phyloP scores from a whole-genome alignment of 2,113 vertebrate genomes.

The Ifrita kowaldi region DNA sequence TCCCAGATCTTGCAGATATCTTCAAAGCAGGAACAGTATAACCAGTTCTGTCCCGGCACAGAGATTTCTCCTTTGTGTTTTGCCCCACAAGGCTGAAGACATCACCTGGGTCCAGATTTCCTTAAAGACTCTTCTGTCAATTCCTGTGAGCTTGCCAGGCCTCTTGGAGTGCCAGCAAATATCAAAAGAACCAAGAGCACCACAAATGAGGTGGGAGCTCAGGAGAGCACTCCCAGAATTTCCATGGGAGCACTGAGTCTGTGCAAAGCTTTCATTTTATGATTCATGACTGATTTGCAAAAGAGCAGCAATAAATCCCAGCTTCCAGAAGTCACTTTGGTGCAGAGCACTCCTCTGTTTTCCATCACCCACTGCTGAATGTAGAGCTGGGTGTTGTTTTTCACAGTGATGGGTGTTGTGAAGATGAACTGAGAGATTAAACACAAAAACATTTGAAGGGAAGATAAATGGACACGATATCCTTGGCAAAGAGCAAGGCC shows the following conservation, averaged over 20 bases:
- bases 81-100: not conserved
- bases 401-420: not conserved
- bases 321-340: not conserved
- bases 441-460: not conserved
- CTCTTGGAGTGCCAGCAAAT: not conserved
- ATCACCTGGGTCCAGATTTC: not conserved
- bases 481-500: not conserved
- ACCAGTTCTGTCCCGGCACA: not conserved
- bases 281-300: not conserved
- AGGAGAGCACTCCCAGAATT: not conserved
- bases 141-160: not conserved
- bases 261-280: not conserved
- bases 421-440: not conserved
- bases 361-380: not conserved
- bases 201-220: not conserved
- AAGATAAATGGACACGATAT: not conserved
- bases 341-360: not conserved
- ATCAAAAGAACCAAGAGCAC: not conserved
- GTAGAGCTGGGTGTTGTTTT: not conserved
- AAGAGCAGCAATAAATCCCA: not conserved
- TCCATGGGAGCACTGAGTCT: not conserved
- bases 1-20: not conserved
- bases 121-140: not conserved
- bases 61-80: not conserved
- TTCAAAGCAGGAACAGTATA: not conserved